Conservation (phyloP, 2,888 invertebrate genomes). For the Drosophila anceps region DNA sequence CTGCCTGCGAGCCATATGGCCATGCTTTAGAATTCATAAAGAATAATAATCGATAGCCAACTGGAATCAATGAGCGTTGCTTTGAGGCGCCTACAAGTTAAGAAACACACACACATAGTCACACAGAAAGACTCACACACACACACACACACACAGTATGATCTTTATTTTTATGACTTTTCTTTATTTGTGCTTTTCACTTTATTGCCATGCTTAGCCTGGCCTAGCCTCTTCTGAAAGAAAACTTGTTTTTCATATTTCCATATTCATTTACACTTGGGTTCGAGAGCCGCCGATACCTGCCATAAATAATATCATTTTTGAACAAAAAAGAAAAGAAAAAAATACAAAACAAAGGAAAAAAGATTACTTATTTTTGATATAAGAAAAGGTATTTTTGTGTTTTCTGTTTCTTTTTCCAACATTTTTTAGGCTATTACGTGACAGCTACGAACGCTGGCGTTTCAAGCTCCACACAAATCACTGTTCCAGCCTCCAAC, state of each 20-base stretch:
- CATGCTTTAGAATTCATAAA: slow-evolving; percentile 25
- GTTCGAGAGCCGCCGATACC: slow-evolving; percentile 17
- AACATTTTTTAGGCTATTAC: slow-evolving; percentile 45
- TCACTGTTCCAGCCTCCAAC: slow-evolving; percentile 23
- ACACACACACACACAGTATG: slow-evolving; percentile 19
- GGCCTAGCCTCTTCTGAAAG: slow-evolving; percentile 21
- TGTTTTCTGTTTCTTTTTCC: slow-evolving; percentile 27
- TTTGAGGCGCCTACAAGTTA: slow-evolving; percentile 50
- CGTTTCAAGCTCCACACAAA: slow-evolving; percentile 42
- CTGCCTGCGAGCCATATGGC: slow-evolving; percentile 31
- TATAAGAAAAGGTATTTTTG: slow-evolving; percentile 28
- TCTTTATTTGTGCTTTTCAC: slow-evolving; percentile 65
- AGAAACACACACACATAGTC: background rate
- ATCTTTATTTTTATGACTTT: slow-evolving; percentile 61
- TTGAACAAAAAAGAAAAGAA: slow-evolving; percentile 4
- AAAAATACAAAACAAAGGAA: slow-evolving; percentile 13
- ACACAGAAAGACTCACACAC: slow-evolving; percentile 6
- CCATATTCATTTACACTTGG: slow-evolving; percentile 69
- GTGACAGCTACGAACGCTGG: slow-evolving; percentile 46
- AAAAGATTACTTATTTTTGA: slow-evolving; percentile 17
- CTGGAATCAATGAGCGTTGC: slow-evolving; percentile 38
- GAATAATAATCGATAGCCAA: slow-evolving; percentile 37
- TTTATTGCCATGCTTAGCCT: slow-evolving; percentile 40
- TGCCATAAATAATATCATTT: slow-evolving; percentile 22
- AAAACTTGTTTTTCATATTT: slow-evolving; percentile 76